Evolutionary conservation across 2,113 vertebrate species (phyloP).

Genomic region (Nansenia antarctica): DNA sequence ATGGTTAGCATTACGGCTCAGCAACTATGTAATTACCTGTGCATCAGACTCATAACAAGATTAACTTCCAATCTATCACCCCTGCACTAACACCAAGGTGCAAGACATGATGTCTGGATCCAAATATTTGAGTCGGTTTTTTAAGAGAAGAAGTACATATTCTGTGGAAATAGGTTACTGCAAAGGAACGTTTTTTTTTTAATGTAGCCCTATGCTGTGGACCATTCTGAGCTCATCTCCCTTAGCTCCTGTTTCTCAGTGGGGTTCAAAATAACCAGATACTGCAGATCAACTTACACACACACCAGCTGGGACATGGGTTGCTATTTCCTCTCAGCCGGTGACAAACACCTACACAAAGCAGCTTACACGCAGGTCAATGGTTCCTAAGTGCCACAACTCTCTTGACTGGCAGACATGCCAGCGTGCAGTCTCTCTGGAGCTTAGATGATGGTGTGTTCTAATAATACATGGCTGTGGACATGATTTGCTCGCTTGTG

Average conservation of each 20-base stretch:
- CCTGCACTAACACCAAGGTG: neutral
- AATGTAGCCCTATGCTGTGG: neutral
- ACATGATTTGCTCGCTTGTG: neutral
- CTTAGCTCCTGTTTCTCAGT: too few relatives aligned
- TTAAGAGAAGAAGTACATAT: too few relatives aligned
- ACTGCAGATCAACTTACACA: too few relatives aligned
- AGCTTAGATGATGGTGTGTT: neutral
- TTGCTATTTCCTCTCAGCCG: neutral
- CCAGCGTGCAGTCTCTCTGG: neutral
- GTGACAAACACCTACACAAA: neutral
- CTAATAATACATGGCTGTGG: neutral
- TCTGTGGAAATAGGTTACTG: too few relatives aligned
- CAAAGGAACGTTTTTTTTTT: too few relatives aligned
- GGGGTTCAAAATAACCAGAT: too few relatives aligned
- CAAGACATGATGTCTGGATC: neutral
- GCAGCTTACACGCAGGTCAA: neutral
- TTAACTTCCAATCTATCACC: too few relatives aligned
- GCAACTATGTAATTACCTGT: neutral
- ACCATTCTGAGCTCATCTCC: neutral
- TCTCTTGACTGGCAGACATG: neutral
- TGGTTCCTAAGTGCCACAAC: neutral
- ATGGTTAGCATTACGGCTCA: conserved; percentile 3
- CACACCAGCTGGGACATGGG: neutral
- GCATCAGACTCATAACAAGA: neutral
- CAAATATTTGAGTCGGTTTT: too few relatives aligned